Evolutionary conservation across 2,797 vertebrate species (phyloP).

Genomic region (Otolemur crassicaudatus): DNA sequence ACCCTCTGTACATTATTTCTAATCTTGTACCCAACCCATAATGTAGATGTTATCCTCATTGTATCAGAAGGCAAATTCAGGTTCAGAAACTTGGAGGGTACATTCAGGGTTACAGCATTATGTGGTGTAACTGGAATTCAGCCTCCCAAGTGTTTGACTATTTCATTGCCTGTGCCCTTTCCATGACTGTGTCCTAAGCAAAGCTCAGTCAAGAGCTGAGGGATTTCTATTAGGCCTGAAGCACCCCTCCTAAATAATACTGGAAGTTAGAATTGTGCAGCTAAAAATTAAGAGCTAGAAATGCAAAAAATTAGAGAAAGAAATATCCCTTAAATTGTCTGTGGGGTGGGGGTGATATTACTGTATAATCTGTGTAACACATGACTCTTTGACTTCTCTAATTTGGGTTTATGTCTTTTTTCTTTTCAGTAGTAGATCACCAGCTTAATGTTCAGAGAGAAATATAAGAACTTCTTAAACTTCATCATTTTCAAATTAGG

Average conservation of each 20-base stretch:
- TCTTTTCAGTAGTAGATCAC: not conserved
- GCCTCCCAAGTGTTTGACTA: fast-evolving
- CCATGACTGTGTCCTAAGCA: not conserved
- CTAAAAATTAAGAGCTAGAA: constrained; percentile 12
- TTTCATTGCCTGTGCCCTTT: not conserved
- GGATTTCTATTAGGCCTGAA: not conserved
- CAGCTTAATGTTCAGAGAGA: not conserved
- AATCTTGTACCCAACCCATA: not conserved
- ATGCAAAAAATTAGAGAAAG: not conserved
- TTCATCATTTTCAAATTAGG: constrained; percentile 24
- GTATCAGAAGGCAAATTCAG: not conserved
- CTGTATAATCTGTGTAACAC: not conserved
- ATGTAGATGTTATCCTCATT: not conserved
- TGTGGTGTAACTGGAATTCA: not conserved
- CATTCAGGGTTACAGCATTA: not conserved
- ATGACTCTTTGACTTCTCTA: not conserved
- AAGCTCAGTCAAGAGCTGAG: not conserved
- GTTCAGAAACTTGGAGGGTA: not conserved
- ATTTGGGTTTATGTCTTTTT: constrained; percentile 21
- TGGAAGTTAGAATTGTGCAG: constrained; percentile 6
- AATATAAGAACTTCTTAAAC: constrained; percentile 40
- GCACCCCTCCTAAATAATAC: not conserved
- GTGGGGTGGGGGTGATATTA: not conserved
- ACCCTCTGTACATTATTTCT: not conserved
- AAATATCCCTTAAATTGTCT: not conserved